Percentiles rank a stretch among this genome's conserved stretches.
These are phyloP conservation scores for Drosophila obscura DNA, from an alignment of 1,140 invertebrate species.

Conservation along the genomic window DNA sequence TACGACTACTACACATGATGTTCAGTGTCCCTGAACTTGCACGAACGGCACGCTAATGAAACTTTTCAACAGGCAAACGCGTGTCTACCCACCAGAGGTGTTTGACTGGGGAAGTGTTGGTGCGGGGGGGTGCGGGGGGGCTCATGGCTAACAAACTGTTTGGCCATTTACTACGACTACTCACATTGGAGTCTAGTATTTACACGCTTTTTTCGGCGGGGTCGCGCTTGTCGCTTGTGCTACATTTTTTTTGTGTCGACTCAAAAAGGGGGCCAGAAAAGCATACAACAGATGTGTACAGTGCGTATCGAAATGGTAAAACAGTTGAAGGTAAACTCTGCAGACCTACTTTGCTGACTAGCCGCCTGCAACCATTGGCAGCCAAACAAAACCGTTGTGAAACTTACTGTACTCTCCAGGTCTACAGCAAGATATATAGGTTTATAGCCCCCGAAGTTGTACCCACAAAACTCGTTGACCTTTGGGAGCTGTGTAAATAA, in stretches of 20 bases:
- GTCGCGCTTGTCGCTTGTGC: slow-evolving; percentile 33
- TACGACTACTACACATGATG: slow-evolving; percentile 1
- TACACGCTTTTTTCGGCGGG: slow-evolving; percentile 46
- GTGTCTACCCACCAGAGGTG: no score
- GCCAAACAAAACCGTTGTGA: not conserved
- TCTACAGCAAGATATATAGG: slow-evolving; percentile 45
- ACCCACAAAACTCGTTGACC: slow-evolving; percentile 71
- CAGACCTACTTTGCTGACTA: not conserved
- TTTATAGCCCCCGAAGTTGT: slow-evolving; percentile 63
- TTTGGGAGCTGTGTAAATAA: slow-evolving; percentile 71
- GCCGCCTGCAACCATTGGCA: no score
- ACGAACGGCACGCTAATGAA: slow-evolving; percentile 49
- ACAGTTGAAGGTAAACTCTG: not conserved
- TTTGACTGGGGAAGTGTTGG: not conserved
- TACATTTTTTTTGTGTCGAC: slow-evolving; percentile 56
- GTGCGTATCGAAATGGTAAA: slow-evolving; percentile 31
- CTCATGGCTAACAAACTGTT: slow-evolving; percentile 14
- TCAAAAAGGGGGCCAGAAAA: slow-evolving; percentile 44
- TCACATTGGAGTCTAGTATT: slow-evolving; percentile 35
- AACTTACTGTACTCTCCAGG: slow-evolving; percentile 25
- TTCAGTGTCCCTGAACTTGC: slow-evolving; percentile 68
- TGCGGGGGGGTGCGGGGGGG: slow-evolving; percentile 2
- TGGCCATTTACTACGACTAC: slow-evolving; percentile 24
- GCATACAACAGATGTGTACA: slow-evolving; percentile 15
- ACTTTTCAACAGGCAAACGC: slow-evolving; percentile 14